Base-by-base conservation (phyloP, 2,888 invertebrate genomes). In the Tetropium fuscum region DNA sequence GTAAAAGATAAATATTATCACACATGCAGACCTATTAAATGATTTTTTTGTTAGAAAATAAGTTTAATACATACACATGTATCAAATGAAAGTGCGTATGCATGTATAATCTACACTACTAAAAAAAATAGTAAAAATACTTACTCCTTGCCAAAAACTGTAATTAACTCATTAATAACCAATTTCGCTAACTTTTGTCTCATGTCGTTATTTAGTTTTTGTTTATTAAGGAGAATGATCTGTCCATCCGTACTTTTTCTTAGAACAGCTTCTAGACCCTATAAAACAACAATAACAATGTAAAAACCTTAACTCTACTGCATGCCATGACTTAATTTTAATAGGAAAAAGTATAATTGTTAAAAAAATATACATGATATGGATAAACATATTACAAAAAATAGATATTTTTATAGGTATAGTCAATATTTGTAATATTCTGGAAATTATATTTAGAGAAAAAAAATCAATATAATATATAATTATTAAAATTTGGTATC, bases 191-290 rank as follows among this genome's bases (percentile, higher is more conserved):
- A 8, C 25, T 43, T 43, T 27, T 44, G 44, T n/a, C 44, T n/a
- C 4, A 2, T 4, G 20, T 41, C 41, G 20, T 49, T 58, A 7
- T 20, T 34, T 16, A 58, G 38, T 45, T 58, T 51, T 8, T 43
- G 11, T 25, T 22, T 34, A n/a, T 44, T 16, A 2, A 27, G 8
- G 5, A 44, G 27, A 6, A 41, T 22, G n/a, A 54, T 19, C 15
- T 56, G 30, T 30, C 32, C 43, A 8, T 25, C 36, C 13, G 51
- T 32, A 7, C 22, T 18, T 58, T 51, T 38, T 3, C 16, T 13
- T 13, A 44, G 27, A 4, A 44, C 5, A 27, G 13, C 6, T 10
- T 2, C 18, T 5, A 44, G n/a, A 3, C 27, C 25, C 43, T 43
- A 25, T 8, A 43, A 40, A 38, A n/a, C n/a, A n/a, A n/a, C n/a